These are phyloP conservation scores for Atopsyche davidsoni DNA, from an alignment of 1,140 invertebrate species.

Conservation along the genomic window DNA sequence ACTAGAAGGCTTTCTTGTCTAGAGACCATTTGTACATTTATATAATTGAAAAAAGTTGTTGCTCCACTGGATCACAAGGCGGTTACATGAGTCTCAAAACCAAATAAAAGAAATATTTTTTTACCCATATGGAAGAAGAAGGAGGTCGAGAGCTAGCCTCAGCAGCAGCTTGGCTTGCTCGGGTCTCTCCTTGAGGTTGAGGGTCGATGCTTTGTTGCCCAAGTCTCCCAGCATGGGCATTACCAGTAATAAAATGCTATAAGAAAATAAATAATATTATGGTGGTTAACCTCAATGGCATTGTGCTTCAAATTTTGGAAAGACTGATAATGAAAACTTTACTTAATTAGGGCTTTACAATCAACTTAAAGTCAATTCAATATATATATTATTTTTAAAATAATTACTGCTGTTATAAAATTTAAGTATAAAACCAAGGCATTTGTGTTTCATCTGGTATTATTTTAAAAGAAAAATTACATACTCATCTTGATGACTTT, in stretches of 20 bases:
- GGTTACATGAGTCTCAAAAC: too few relatives aligned
- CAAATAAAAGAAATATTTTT: too few relatives aligned
- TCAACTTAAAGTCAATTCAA: conserved; percentile 7
- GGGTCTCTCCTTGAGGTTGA: conserved; percentile 56
- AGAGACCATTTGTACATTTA: too few relatives aligned
- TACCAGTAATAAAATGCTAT: conserved; percentile 70
- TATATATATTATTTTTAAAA: not conserved
- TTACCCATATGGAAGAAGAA: conserved; percentile 82
- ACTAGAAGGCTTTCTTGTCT: too few relatives aligned
- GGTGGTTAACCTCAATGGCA: not conserved
- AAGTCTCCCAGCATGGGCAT: conserved; percentile 73
- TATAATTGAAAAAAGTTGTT: too few relatives aligned
- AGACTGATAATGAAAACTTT: too few relatives aligned
- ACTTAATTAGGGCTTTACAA: not conserved
- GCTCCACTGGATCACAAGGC: too few relatives aligned
- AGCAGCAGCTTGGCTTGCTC: conserved; percentile 63
- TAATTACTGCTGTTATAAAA: too few relatives aligned
- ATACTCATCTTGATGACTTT: conserved; percentile 81
- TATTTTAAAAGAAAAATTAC: conserved; percentile 21
- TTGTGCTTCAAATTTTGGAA: too few relatives aligned
- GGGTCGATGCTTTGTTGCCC: conserved; percentile 37
- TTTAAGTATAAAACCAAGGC: too few relatives aligned
- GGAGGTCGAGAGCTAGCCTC: conserved; percentile 73
- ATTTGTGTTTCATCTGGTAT: too few relatives aligned
- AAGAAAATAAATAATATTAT: conserved; percentile 36